Evolutionary conservation across 2,888 invertebrate genomes (phyloP).

Genomic region (Macroteleia sp.): DNA sequence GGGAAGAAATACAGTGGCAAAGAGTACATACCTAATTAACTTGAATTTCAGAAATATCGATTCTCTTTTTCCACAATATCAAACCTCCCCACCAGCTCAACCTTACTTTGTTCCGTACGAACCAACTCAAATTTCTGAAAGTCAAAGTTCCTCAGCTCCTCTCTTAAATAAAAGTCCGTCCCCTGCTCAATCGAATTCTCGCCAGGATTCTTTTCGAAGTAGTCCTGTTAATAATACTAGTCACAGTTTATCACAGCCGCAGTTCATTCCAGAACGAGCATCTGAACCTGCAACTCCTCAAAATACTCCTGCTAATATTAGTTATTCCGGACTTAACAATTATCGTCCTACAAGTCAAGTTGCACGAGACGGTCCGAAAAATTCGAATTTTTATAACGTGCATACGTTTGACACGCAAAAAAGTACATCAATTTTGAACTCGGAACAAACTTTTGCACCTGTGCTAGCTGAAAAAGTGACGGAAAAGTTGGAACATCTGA

Average conservation of each 20-base stretch:
- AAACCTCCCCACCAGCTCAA: conserved; percentile 25
- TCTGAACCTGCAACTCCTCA: conserved; percentile 79
- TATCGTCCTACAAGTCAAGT: conserved; percentile 51
- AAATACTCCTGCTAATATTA: conserved; percentile 78
- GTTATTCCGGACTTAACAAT: conserved; percentile 70
- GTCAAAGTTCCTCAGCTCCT: conserved; percentile 34
- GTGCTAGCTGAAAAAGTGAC: conserved; percentile 77
- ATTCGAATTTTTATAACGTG: conserved; percentile 26
- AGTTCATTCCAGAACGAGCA: conserved; percentile 72
- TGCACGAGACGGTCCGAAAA: conserved; percentile 26
- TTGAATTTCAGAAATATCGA: no score
- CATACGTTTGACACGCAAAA: not conserved
- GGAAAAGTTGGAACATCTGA: conserved; percentile 78
- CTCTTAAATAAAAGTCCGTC: conserved; percentile 57
- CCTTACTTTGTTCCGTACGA: conserved; percentile 51
- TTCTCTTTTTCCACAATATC: conserved; percentile 32
- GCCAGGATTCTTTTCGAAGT: conserved; percentile 70
- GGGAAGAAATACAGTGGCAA: no score
- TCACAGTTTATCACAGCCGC: conserved; percentile 65
- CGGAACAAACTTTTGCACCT: conserved; percentile 70
- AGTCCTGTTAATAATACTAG: conserved; percentile 66
- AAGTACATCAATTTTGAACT: not conserved
- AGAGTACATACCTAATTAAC: no score
- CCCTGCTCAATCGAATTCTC: conserved; percentile 65
- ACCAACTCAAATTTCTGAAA: conserved; percentile 27